Evolutionary conservation across 2,797 vertebrate species (phyloP), one percentile per base, ranked within the genome.

Genomic region (Sternotherus odoratus): DNA sequence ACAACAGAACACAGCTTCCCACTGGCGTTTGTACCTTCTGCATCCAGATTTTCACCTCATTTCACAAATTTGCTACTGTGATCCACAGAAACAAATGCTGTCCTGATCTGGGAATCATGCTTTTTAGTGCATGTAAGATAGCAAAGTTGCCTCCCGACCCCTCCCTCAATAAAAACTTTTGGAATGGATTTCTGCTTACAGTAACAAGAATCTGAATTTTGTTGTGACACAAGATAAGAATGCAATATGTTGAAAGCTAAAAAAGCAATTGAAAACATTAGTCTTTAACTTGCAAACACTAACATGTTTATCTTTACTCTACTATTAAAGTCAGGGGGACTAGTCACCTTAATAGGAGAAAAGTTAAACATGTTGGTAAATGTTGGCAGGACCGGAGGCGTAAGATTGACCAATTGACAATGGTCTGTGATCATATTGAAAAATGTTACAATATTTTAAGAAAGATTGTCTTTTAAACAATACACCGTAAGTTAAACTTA

Each of bases 11-110:
- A 66, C 80, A 39, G 12, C 48, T 82, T 28, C 2, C n/a, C 36
- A 16, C 23, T 48, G 33, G 36, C 80, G 36, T 16, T 83, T 28
- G 19, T 12, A 77, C 0, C 0, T 39, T 26, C 0, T 56, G 1
- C 4, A 21, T 51, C 86, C 77, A 90, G 30, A 86, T 1, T 13
- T 51, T 75, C 23, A 8, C 75, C 1, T 1, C 5, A 10, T 75
- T 48, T 77, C 7, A 86, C 75, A 28, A 50, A 72, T 63, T 82
- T 28, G 5, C 21, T n/a, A 16, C 8, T 77, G 30, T 72, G 50
- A 86, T 50, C 83, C 82, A 77, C n/a, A 86, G 12, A 86, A 66
- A 3, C 4, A 82, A 72, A 26, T 78, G 74, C 8, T 57, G 16
- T 24, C 51, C 17, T 12, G 54, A 8, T 24, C 60, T 39, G 8